phyloP scores from a whole-genome alignment of 1,140 invertebrate species.

The Dreissena polymorpha region DNA sequence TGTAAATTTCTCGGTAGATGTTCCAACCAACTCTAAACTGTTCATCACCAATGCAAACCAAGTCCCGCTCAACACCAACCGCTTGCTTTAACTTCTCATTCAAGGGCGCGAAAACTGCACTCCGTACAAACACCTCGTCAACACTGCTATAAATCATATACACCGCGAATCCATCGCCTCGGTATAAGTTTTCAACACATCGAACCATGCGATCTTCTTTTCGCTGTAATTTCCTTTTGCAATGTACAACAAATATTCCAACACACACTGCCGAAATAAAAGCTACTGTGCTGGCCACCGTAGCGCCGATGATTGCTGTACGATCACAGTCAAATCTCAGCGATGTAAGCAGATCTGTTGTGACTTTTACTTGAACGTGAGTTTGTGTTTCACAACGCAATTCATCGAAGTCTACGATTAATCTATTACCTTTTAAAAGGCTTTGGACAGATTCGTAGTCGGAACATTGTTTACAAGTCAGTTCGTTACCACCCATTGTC shows the following conservation, averaged over 20 bases:
- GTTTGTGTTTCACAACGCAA: no score
- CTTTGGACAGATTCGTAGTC: no score
- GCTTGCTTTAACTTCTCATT: neutral
- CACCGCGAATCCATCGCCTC: conserved; percentile 7
- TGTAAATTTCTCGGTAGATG: neutral
- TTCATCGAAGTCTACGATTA: no score
- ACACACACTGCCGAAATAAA: neutral
- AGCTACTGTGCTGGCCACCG: neutral
- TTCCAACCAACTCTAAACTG: neutral
- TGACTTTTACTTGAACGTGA: no score
- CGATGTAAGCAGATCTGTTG: neutral
- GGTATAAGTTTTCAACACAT: neutral
- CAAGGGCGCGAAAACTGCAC: neutral
- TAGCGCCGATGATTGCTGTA: neutral
- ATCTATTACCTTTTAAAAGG: no score
- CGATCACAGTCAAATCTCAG: neutral
- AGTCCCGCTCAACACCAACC: conserved; percentile 5
- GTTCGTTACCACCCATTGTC: no score
- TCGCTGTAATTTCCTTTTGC: neutral
- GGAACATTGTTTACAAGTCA: no score
- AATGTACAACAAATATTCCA: neutral
- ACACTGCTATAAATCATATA: conserved; percentile 19
- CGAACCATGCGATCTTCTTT: neutral
- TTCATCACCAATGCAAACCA: neutral
- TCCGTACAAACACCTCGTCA: conserved; percentile 14